These are phyloP conservation scores for Watsonalla cultraria DNA, from an alignment of 2,888 invertebrate genomes.

Conservation along the genomic window DNA sequence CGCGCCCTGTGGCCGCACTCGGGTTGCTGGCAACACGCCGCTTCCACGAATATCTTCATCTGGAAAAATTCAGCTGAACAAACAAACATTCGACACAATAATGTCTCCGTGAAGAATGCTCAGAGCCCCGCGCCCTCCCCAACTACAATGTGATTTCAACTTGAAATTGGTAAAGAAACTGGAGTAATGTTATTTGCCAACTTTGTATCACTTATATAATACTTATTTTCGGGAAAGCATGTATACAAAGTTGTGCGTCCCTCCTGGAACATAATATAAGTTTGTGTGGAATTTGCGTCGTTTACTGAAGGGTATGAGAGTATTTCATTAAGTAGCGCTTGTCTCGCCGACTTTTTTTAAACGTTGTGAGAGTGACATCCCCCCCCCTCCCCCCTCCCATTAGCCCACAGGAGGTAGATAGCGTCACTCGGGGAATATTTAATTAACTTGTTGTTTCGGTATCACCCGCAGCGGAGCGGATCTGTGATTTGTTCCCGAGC, in stretches of 20 bases:
- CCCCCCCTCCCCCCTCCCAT: background rate
- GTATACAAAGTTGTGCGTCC: background rate
- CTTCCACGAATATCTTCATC: background rate
- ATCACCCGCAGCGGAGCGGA: background rate
- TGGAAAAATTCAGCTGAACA: background rate
- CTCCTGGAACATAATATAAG: background rate
- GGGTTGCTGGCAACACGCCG: background rate
- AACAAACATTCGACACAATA: background rate
- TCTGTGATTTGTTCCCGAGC: background rate
- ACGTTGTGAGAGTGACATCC: constrained; percentile 4
- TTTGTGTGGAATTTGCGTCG: background rate
- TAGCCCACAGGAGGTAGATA: background rate
- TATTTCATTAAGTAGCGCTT: constrained; percentile 11
- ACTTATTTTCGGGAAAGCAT: background rate
- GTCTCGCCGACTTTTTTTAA: constrained; percentile 25
- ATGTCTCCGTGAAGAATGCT: too few relatives aligned
- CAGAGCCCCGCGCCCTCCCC: background rate
- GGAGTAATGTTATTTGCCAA: background rate
- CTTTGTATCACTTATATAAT: background rate
- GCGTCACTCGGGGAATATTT: constrained; percentile 1
- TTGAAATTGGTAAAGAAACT: background rate
- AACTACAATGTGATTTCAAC: background rate
- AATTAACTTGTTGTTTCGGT: constrained; percentile 1
- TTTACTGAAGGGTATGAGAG: constrained; percentile 4
- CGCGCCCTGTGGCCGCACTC: background rate